Conservation (phyloP, 2,797 vertebrate genomes). For the Pelobates cultripes region DNA sequence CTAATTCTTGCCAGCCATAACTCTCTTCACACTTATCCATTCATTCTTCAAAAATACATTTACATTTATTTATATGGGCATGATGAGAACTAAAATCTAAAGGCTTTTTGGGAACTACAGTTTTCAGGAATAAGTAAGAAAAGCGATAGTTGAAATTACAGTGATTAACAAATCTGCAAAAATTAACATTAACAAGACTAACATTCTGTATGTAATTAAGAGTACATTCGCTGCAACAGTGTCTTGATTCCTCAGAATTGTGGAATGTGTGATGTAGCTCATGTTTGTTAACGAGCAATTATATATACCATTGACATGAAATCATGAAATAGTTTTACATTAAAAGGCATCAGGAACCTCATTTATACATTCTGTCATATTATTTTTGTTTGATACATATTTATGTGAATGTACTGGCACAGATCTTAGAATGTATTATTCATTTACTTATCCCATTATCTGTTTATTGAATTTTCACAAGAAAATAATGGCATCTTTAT, state of each 20-base stretch:
- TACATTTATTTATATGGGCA: too few relatives aligned
- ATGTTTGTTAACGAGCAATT: slow-evolving; percentile 38
- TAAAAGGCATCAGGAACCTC: neutral
- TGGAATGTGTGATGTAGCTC: slow-evolving; percentile 26
- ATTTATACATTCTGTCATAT: slow-evolving; percentile 17
- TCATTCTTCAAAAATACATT: too few relatives aligned
- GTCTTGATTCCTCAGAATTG: slow-evolving; percentile 11
- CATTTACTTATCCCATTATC: too few relatives aligned
- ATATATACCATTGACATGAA: slow-evolving; percentile 19
- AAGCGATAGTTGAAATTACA: slow-evolving; percentile 14
- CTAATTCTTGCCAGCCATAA: too few relatives aligned
- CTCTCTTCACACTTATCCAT: too few relatives aligned
- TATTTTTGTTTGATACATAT: slow-evolving; percentile 22
- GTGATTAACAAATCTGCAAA: slow-evolving; percentile 23
- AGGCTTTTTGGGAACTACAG: neutral
- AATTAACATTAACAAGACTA: slow-evolving; percentile 38
- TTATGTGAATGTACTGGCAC: neutral
- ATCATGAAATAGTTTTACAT: slow-evolving; percentile 14
- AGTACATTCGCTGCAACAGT: neutral
- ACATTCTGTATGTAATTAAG: slow-evolving; percentile 28
- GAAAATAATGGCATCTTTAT: too few relatives aligned
- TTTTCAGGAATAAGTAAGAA: neutral
- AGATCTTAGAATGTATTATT: too few relatives aligned
- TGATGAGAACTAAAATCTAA: too few relatives aligned
- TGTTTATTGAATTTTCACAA: too few relatives aligned